Conservation (phyloP, 2,888 invertebrate species). For the Lysandra bellargus region DNA sequence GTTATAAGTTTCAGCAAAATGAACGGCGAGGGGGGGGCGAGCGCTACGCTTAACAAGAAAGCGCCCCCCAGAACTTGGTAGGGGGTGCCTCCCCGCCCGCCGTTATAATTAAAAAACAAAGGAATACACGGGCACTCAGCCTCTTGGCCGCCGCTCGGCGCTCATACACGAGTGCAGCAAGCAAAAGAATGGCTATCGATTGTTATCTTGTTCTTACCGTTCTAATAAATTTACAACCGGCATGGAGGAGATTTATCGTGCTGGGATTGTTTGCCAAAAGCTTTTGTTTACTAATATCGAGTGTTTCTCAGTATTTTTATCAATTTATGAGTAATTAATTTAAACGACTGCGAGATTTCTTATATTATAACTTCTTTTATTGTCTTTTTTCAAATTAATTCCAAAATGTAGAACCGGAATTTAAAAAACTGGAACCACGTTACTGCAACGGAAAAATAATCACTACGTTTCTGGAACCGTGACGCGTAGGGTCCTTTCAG, state of each 20-base stretch:
- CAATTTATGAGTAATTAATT: not conserved
- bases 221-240: conserved; percentile 31
- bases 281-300: not conserved
- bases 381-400: too few species aligned
- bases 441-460: not conserved
- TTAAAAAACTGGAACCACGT: too few species aligned
- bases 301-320: not conserved
- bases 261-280: not conserved
- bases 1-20: conserved; percentile 80
- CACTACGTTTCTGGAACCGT: not conserved
- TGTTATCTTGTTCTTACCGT: conserved; percentile 36
- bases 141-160: conserved; percentile 66
- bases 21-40: conserved; percentile 78
- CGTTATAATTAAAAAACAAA: conserved; percentile 81
- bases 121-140: conserved; percentile 78
- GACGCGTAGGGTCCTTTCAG: not conserved
- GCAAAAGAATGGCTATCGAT: conserved; percentile 47
- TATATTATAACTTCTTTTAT: too few species aligned
- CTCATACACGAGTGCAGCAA: conserved; percentile 72
- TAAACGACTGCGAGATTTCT: too few species aligned
- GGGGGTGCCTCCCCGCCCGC: conserved; percentile 60
- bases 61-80: conserved; percentile 72
- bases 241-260: conserved; percentile 6
- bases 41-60: conserved; percentile 71
- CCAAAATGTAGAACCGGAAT: too few species aligned